phyloP scores from a whole-genome alignment of 2,888 invertebrate genomes.

The Allolobophora icterica region DNA sequence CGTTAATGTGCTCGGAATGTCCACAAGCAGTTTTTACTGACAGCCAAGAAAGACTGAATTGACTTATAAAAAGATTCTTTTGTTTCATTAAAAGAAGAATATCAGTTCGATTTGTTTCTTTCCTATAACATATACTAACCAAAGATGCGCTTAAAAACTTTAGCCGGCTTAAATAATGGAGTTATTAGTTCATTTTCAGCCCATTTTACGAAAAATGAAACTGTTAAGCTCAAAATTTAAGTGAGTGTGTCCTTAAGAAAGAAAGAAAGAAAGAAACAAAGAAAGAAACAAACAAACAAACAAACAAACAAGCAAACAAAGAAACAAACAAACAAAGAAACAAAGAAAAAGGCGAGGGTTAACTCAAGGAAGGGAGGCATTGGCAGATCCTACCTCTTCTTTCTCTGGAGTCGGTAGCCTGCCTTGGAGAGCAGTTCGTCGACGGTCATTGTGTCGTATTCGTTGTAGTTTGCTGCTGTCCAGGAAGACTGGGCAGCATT shows the following conservation, averaged over 20 bases:
- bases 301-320: not conserved
- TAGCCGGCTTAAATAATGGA: not conserved
- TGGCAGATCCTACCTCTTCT: not conserved
- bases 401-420: constrained; percentile 57
- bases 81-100: not conserved
- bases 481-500: constrained; percentile 65
- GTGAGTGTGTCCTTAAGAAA: no score
- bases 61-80: not conserved
- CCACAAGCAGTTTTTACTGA: not conserved
- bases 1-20: not conserved
- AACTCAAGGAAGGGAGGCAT: not conserved
- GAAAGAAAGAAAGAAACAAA: no score
- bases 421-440: constrained; percentile 61
- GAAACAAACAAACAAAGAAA: not conserved
- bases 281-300: no score
- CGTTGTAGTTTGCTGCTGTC: constrained; percentile 64
- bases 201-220: not conserved
- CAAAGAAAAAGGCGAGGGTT: not conserved
- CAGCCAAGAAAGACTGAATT: not conserved
- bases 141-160: not conserved
- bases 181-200: not conserved
- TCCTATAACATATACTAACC: not conserved
- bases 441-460: constrained; percentile 60
- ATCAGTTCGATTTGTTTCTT: not conserved
- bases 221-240: not conserved